Evolutionary conservation across 2,888 invertebrate genomes (phyloP).

Genomic region (Melinaea marsaeus): DNA sequence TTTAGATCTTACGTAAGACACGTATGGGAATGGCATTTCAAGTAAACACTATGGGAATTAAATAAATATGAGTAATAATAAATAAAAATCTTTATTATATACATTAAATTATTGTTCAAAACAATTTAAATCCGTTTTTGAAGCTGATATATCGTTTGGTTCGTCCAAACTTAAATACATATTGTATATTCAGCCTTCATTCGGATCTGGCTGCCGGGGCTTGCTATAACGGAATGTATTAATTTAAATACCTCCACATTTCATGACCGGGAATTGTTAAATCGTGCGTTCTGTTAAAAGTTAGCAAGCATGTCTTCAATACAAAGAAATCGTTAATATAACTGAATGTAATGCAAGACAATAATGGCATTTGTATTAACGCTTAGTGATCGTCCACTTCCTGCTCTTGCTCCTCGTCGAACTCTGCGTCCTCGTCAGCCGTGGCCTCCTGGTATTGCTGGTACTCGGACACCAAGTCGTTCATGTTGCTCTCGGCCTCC

Average conservation of each 20-base stretch:
- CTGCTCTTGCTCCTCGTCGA: conserved; percentile 86
- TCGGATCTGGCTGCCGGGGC: conserved; percentile 66
- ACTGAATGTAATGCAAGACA: conserved; percentile 63
- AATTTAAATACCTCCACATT: conserved; percentile 55
- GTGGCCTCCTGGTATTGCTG: conserved; percentile 95
- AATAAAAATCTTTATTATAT: conserved; percentile 76
- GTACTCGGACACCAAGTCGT: conserved; percentile 92
- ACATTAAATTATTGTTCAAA: conserved; percentile 73
- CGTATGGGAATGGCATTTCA: background rate
- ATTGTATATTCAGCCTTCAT: conserved; percentile 63
- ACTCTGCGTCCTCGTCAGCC: conserved; percentile 88
- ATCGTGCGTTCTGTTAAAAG: conserved; percentile 73
- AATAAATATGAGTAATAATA: conserved; percentile 40
- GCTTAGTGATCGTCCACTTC: conserved; percentile 80
- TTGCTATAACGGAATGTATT: conserved; percentile 62
- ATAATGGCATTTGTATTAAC: conserved; percentile 58
- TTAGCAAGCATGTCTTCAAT: conserved; percentile 71
- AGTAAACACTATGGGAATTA: conserved; percentile 1
- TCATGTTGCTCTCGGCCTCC: conserved; percentile 97
- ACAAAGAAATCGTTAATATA: conserved; percentile 71
- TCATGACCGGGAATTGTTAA: conserved; percentile 61
- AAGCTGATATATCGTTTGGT: conserved; percentile 63
- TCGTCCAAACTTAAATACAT: conserved; percentile 34
- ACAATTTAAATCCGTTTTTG: conserved; percentile 69
- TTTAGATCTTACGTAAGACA: background rate